phyloP scores from a whole-genome alignment of 2,888 invertebrate genomes.

The Drosophila kambysellisi region DNA sequence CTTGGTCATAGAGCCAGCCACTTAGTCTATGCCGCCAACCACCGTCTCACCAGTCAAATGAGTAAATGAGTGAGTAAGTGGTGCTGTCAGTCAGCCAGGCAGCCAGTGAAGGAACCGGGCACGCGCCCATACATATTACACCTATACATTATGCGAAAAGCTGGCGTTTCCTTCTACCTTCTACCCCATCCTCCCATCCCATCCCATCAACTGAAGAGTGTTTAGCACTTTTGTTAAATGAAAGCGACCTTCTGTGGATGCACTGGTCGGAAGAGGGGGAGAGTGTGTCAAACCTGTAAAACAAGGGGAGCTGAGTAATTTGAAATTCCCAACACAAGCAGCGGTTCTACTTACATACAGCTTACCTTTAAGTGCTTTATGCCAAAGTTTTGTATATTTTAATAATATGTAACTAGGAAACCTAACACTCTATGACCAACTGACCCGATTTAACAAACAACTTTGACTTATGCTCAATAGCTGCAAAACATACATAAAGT shows the following conservation, averaged over 20 bases:
- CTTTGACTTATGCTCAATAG: conserved; percentile 17
- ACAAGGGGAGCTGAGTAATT: conserved; percentile 33
- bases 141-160: conserved; percentile 42
- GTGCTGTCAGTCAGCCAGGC: conserved; percentile 48
- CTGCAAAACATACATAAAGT: not conserved
- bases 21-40: conserved; percentile 50
- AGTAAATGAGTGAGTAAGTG: conserved; percentile 55
- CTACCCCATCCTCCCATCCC: not conserved
- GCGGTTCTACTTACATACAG: not conserved
- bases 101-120: conserved; percentile 8
- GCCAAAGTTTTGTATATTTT: conserved; percentile 2
- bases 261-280: not conserved
- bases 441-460: conserved; percentile 54
- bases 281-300: not conserved
- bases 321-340: conserved; percentile 52
- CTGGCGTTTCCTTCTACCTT: conserved; percentile 32
- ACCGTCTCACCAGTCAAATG: conserved; percentile 6
- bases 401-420: conserved; percentile 32
- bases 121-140: conserved; percentile 47
- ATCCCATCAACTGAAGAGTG: conserved; percentile 16
- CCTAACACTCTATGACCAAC: conserved; percentile 61
- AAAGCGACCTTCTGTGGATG: conserved; percentile 43
- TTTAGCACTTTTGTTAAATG: conserved; percentile 70
- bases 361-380: conserved; percentile 21
- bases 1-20: conserved; percentile 39